Base-by-base conservation (phyloP, 2,888 invertebrate species). In the Falcaria lacertinaria region DNA sequence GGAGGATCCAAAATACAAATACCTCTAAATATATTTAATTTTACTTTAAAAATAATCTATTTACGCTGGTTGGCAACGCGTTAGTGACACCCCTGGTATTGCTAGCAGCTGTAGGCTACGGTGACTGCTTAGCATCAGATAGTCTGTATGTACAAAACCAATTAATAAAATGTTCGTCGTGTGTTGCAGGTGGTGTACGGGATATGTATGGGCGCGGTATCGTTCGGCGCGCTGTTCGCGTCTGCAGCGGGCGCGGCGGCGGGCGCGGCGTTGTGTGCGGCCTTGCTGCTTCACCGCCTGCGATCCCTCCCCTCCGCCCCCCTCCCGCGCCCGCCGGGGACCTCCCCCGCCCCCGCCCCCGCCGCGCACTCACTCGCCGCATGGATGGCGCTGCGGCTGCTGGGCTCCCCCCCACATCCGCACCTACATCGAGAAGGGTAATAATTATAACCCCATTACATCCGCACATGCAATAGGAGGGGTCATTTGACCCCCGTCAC, bases 181-280 rank as follows among this genome's bases (percentile, higher is more conserved):
- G 36, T 33, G 33, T 60, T 54, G 1, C 59, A 88, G 88, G 95
- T 96, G 0, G 96, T 97, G 5, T 97, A 97, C 74, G 97, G 97
- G 22, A 96, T 97, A 41, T 97, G 97, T 66, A 93, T 97, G 91
- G 97, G 97, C 0, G 95, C 96, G 16, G 94, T 96, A 0, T 95
- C 96, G 17, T 97, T 97, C 75, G 96, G 96, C 59, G 93, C 96
- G 3, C 90, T 97, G 13, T 97, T 97, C 80, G 95, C 97, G 41
- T 91, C 96, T 11, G 95, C 96, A 0, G 95, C 96, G 0, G 93
- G 96, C 7, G 95, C 96, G 0, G 96, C 97, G 0, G 95, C 97
- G 1, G 94, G 96, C 2, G 96, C 97, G 0, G 96, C 97, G 0
- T 81, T 97, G 6, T 94, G 96, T 0, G 97, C 97, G 2, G 96